Conservation (phyloP, 2,888 invertebrate species). For the Cartodere bifasciata region DNA sequence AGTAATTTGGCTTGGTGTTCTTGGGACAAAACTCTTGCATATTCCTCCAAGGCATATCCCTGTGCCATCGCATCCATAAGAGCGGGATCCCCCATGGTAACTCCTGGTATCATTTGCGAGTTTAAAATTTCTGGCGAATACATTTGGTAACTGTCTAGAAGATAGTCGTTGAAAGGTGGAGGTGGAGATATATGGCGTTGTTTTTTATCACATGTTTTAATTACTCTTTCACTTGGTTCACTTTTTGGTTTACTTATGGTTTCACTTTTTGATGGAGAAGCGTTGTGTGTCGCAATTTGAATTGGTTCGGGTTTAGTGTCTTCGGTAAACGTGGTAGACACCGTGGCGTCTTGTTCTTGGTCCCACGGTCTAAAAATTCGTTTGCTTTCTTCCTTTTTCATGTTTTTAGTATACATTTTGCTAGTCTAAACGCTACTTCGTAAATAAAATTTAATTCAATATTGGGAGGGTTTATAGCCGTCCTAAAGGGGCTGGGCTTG, state of each 20-base stretch:
- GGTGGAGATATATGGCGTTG: no score
- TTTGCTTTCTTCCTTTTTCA: conserved; percentile 18
- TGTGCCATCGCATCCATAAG: conserved; percentile 30
- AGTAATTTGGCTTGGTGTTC: conserved; percentile 56
- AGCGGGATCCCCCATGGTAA: conserved; percentile 24
- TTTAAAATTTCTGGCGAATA: not conserved
- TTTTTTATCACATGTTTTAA: no score
- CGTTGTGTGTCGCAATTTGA: not conserved
- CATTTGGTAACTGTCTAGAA: conserved; percentile 5
- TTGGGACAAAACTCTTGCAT: conserved; percentile 55
- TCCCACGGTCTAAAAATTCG: conserved; percentile 27
- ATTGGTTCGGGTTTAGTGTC: conserved; percentile 10
- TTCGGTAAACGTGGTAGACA: conserved; percentile 41
- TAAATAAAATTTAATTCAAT: conserved; percentile 8
- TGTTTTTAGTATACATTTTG: conserved; percentile 3
- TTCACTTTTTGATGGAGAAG: not conserved
- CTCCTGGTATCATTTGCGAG: conserved; percentile 14
- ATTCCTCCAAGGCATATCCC: conserved; percentile 53
- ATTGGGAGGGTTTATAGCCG: conserved; percentile 29
- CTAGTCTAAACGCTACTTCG: not conserved
- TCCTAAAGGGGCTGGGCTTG: conserved; percentile 29
- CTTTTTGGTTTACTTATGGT: not conserved
- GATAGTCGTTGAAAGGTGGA: no score
- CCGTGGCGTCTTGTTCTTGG: conserved; percentile 40
- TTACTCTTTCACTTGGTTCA: conserved; percentile 6